A percentile compares a stretch with the other conserved stretches of the same genome.
Evolutionary conservation across 2,113 vertebrate species (phyloP).

Genomic region (Ceyx melanurus): DNA sequence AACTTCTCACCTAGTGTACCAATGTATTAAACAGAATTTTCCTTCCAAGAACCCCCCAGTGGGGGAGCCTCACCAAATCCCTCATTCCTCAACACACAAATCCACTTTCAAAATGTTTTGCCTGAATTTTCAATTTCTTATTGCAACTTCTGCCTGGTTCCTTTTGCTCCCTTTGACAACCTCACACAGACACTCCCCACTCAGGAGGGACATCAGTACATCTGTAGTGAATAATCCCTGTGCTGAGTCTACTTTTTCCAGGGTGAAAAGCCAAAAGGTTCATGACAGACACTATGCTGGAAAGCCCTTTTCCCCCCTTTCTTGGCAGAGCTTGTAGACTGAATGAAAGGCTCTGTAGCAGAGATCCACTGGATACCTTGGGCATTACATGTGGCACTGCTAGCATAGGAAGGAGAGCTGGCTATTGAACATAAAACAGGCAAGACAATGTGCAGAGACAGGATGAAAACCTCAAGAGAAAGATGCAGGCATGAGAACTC

Average conservation of each 20-base stretch:
- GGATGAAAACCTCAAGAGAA: neutral
- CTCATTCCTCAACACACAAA: no score
- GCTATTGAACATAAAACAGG: neutral
- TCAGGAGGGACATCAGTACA: neutral
- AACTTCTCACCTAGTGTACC: neutral
- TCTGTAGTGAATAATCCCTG: neutral
- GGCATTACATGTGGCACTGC: accelerated
- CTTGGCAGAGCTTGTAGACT: neutral
- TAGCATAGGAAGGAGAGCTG: neutral
- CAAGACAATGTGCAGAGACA: neutral
- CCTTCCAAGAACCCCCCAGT: neutral
- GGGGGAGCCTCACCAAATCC: neutral
- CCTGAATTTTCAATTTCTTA: neutral
- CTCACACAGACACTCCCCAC: accelerated
- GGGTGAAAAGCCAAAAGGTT: neutral
- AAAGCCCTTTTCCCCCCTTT: neutral
- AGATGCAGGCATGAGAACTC: neutral
- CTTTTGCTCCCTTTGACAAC: neutral
- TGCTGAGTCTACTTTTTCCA: neutral
- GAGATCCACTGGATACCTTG: neutral
- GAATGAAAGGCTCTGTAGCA: neutral
- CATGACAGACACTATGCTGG: neutral
- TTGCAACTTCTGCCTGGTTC: neutral
- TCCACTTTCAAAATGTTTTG: neutral
- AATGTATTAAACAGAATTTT: neutral